Base-by-base conservation (phyloP, 2,113 vertebrate genomes). In the Crocuta crocuta region DNA sequence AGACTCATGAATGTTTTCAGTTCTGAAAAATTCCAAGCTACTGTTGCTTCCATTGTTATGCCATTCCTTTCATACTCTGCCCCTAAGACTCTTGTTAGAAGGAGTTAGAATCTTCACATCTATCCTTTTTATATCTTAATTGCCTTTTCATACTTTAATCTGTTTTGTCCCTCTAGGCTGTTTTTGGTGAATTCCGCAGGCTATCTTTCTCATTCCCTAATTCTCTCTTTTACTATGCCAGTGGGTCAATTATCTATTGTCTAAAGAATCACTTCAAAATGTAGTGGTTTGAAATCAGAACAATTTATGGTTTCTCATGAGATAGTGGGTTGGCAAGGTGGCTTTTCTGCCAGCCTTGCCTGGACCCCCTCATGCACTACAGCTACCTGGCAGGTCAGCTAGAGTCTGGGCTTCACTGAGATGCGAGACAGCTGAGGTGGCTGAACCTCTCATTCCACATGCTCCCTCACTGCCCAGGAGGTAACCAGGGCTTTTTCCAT, bases 11-110 rank as follows among this genome's bases (percentile, higher is more conserved):
- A 10, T 89, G 84, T 66, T 24, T 85, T 93, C 39, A 82, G 39
- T 76, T 95, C 81, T 81, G 39, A 26, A 94, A 95, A 92, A 68
- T 76, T 90, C 8, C 61, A 95, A 71, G 50, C 19, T 79, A 73
- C 63, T 10, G 50, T 28, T 83, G n/a, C n/a, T 91, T 94, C 76
- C 39, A 74, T 23, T 66, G 50, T 50, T 45, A 48, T 23, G 5
- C 35, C 28, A 71, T 16, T 68, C 21, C 33, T 33, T 90, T n/a
- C 43, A 15, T 55, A 58, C 39, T 87, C 33, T 94, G 66, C 50
- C 19, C 48, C 23, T 35, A 68, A 70, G 71, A 93, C 11, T 71
- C 74, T 39, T 87, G 24, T 86, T 70, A 53, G 43, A 90, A 82
- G 35, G 31, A 76, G 33, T 71, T 90, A 78, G 17, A 82, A 48